Evolutionary conservation across 2,888 invertebrate species (phyloP), one percentile per base, ranked within the genome.

Genomic region (Octonoba sinensis): DNA sequence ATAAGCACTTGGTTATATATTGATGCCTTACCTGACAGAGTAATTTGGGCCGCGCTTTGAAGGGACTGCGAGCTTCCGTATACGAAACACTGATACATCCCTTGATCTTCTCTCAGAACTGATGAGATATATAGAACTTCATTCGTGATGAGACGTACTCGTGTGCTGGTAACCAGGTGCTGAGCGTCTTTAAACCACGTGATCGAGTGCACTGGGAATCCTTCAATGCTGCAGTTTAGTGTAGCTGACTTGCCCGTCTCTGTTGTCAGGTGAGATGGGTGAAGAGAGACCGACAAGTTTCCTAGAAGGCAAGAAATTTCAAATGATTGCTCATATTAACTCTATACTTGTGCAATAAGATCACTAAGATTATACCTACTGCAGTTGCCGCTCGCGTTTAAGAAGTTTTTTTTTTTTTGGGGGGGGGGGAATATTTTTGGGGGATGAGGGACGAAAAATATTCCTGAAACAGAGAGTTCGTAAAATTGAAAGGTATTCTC

Each of bases 11-110:
- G n/a, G n/a, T n/a, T n/a, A n/a, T n/a, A 27, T 3, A 27, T 27
- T 36, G 8, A 36, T 36, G 11, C 11, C 71, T 59, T 70, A 77
- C 84, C 93, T 85, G 95, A 95, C 87, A 95, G 91, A 86, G 93
- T 91, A 64, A 95, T 91, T 88, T 96, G 95, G 0, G 94, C 93
- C 0, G 93, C 92, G 15, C 94, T 95, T 88, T 95, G 95, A 18
- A 93, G 93, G 89, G 95, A 94, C 87, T 95, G 95, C 90, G 93
- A 93, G 85, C 93, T 93, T 87, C 95, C 95, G 87, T 93, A 93
- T 6, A 93, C 94, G 86, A 96, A 93, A 88, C 96, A 97, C 87
- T 97, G 96, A 89, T 95, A 96, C 92, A 96, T 93, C 59, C 96
- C 97, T 79, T 94, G 92, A 88, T 96, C 96, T 79, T 93, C 93